phyloP scores from a whole-genome alignment of 2,888 invertebrate genomes.

The Boloria selene region DNA sequence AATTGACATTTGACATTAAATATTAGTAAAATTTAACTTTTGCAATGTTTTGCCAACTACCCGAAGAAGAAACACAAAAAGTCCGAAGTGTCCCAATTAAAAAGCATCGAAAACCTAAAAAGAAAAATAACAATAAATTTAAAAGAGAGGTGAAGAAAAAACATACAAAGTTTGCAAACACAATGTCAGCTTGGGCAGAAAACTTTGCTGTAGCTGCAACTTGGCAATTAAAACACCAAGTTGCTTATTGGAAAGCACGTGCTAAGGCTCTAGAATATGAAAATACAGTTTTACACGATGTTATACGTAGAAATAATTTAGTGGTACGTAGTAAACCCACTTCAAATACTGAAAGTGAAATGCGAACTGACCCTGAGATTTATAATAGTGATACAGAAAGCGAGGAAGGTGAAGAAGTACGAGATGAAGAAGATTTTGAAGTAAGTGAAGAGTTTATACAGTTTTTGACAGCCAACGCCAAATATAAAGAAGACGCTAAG shows the following conservation, averaged over 20 bases:
- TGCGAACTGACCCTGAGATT: constrained; percentile 38
- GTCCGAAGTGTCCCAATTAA: constrained; percentile 32
- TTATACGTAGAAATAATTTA: constrained; percentile 63
- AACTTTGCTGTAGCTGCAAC: constrained; percentile 65
- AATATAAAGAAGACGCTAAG: constrained; percentile 72
- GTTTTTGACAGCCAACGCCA: constrained; percentile 83
- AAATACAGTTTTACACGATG: constrained; percentile 79
- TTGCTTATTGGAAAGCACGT: constrained; percentile 84
- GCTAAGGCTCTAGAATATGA: constrained; percentile 82
- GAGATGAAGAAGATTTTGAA: constrained; percentile 64
- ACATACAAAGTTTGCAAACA: constrained; percentile 42
- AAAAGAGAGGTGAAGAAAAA: constrained; percentile 45
- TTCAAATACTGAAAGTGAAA: constrained; percentile 12
- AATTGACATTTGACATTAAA: too few relatives aligned
- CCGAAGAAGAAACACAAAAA: constrained; percentile 40
- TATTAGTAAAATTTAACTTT: neutral
- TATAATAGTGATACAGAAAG: constrained; percentile 43
- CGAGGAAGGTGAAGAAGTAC: constrained; percentile 49
- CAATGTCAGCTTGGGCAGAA: constrained; percentile 72
- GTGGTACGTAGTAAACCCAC: constrained; percentile 14
- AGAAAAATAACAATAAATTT: constrained; percentile 47
- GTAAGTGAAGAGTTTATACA: constrained; percentile 85
- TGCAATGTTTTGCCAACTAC: constrained; percentile 40
- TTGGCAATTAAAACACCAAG: constrained; percentile 81
- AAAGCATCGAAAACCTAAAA: constrained; percentile 36